Evolutionary conservation across 2,888 invertebrate species (phyloP), one percentile per base, ranked within the genome.

Genomic region (Rhorus exstirpatorius): DNA sequence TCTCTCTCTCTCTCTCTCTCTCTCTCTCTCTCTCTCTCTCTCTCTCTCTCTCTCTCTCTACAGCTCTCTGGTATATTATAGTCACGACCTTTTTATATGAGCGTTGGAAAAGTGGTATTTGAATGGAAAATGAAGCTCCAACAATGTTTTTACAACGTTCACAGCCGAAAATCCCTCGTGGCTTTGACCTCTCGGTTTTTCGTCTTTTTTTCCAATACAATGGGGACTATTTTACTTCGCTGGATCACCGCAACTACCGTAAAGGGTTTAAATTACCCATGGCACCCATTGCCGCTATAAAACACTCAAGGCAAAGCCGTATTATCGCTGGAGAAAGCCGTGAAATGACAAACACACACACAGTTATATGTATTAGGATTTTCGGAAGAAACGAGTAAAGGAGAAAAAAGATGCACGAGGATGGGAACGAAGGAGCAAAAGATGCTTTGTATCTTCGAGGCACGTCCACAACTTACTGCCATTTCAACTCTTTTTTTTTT

Each of bases 121-220:
- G 44, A 55, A 55, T 44, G 70, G 26, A 19, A 58, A 58, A 60
- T 10, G 26, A 58, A 19, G 7, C 46, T 71, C 31, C 17, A 44
- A 71, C 26, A 44, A 71, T 58, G 71, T 26, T 71, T 70, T 71
- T 71, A 71, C 71, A 31, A 71, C 71, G 26, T 70, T 26, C 17
- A 71, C 46, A 31, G 19, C 17, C 58, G 41, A 58, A 58, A 58
- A 58, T 58, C 86, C 89, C 84, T 87, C 84, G 86, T 86, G 86
- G 87, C 89, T 86, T 87, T 86, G 84, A 83, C 83, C 79, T 76
- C 68, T 75, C 24, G 55, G 49, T 51, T 61, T 72, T 72, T 51
- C 21, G 21, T 44, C 58, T 60, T 75, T 76, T 71, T 70, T 60
- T 41, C 31, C 41, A 41, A 19, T 53, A 53, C 68, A 53, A 68